Conservation (phyloP, 2,888 invertebrate genomes). For the Arctia plantaginis region DNA sequence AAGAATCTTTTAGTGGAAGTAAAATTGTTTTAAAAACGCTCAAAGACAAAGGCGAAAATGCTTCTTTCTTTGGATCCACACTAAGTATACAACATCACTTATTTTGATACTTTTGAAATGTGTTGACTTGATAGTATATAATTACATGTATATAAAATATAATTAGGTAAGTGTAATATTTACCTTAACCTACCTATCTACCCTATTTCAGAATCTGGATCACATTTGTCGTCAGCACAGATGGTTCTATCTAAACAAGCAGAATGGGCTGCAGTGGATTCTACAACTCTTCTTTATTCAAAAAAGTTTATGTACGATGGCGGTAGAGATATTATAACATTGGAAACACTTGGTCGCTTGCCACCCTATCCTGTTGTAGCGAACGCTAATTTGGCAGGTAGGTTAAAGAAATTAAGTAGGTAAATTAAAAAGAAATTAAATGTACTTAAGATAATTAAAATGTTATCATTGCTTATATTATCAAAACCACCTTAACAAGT, state of each 20-base stretch:
- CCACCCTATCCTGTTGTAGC: slow-evolving; percentile 89
- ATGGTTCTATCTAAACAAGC: slow-evolving; percentile 88
- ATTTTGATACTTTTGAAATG: background rate
- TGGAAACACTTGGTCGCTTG: slow-evolving; percentile 88
- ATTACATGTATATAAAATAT: background rate
- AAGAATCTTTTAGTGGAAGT: slow-evolving; percentile 86
- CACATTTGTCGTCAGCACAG: slow-evolving; percentile 87
- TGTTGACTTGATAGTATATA: background rate
- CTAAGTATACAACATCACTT: slow-evolving; percentile 70
- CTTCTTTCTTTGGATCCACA: slow-evolving; percentile 86
- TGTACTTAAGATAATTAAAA: background rate
- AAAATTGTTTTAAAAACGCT: slow-evolving; percentile 83
- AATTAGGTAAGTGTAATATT: background rate
- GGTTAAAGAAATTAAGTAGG: background rate
- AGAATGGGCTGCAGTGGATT: slow-evolving; percentile 89
- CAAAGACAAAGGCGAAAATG: slow-evolving; percentile 86
- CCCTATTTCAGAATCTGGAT: slow-evolving; percentile 82
- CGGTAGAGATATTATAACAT: slow-evolving; percentile 84
- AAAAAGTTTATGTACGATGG: slow-evolving; percentile 86
- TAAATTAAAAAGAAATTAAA: too few species aligned
- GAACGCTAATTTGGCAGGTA: slow-evolving; percentile 86
- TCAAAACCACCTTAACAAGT: background rate
- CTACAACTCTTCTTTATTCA: slow-evolving; percentile 85
- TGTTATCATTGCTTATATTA: slow-evolving; percentile 9
- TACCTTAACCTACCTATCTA: background rate